These are phyloP conservation scores for Cantharis flavilabris DNA, from an alignment of 2,888 invertebrate species.

Conservation along the genomic window DNA sequence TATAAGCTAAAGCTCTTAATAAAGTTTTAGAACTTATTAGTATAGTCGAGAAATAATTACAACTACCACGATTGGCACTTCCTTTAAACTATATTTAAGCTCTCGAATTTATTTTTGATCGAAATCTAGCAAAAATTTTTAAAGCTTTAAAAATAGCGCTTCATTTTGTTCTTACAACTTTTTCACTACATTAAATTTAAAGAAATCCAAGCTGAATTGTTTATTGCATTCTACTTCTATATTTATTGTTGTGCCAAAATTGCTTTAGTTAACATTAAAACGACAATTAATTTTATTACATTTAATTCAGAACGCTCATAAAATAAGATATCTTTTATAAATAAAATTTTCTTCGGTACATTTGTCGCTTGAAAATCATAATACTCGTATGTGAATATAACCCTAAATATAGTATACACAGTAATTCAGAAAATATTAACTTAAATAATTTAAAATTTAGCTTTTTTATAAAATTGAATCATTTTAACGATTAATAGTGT, in stretches of 20 bases:
- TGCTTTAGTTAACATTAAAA: neutral
- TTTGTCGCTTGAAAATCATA: neutral
- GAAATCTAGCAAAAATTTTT: neutral
- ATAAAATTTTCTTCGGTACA: neutral
- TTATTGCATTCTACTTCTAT: neutral
- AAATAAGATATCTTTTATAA: neutral
- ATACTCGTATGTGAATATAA: no score
- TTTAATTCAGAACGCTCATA: neutral
- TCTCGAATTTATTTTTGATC: neutral
- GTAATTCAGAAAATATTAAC: no score
- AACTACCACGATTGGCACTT: neutral
- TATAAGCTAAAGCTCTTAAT: neutral
- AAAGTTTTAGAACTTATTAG: neutral
- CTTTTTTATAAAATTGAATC: no score
- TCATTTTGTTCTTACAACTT: neutral
- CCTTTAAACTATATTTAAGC: neutral
- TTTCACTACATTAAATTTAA: neutral
- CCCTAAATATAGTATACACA: no score
- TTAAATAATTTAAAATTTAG: no score
- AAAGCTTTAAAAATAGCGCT: neutral
- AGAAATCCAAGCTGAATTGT: neutral
- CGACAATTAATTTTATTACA: neutral
- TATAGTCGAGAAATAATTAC: neutral
- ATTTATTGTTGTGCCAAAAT: neutral
- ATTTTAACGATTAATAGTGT: no score